Conservation (phyloP, 1,140 invertebrate species). For the Stegodyphus dumicola region DNA sequence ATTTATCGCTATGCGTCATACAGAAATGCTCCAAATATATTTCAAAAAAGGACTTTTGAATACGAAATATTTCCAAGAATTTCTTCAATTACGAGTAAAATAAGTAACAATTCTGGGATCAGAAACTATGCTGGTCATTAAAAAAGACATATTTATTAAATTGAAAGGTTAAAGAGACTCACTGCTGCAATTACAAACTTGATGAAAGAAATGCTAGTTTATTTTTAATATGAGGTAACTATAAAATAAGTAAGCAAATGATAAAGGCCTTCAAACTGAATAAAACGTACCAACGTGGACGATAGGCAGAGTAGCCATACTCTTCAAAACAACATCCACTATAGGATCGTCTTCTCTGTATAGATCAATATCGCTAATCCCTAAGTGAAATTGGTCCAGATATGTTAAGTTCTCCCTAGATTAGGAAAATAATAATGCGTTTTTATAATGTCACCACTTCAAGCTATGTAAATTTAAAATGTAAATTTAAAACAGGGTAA, state of each 20-base stretch:
- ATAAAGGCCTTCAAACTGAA: background rate
- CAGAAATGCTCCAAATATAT: no score
- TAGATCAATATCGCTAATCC: slow-evolving; percentile 86
- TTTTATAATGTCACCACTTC: no score
- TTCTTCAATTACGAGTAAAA: no score
- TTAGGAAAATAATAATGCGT: slow-evolving; percentile 67
- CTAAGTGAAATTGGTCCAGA: slow-evolving; percentile 84
- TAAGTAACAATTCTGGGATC: background rate
- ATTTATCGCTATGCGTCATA: no score
- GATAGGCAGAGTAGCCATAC: slow-evolving; percentile 80
- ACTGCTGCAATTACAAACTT: background rate
- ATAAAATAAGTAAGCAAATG: background rate
- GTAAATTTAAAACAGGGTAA: no score
- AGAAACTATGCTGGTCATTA: background rate
- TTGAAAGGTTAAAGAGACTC: background rate
- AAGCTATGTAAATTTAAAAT: no score
- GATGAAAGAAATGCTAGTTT: background rate
- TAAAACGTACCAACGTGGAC: slow-evolving; percentile 71
- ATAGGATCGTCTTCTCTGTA: slow-evolving; percentile 79
- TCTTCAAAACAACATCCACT: slow-evolving; percentile 79
- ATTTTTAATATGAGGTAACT: background rate
- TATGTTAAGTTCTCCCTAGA: slow-evolving; percentile 75
- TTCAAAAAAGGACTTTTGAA: no score
- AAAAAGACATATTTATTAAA: background rate
- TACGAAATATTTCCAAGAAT: no score